Evolutionary conservation across 1,140 invertebrate species (phyloP).

Genomic region (Paraescarpia echinospica): DNA sequence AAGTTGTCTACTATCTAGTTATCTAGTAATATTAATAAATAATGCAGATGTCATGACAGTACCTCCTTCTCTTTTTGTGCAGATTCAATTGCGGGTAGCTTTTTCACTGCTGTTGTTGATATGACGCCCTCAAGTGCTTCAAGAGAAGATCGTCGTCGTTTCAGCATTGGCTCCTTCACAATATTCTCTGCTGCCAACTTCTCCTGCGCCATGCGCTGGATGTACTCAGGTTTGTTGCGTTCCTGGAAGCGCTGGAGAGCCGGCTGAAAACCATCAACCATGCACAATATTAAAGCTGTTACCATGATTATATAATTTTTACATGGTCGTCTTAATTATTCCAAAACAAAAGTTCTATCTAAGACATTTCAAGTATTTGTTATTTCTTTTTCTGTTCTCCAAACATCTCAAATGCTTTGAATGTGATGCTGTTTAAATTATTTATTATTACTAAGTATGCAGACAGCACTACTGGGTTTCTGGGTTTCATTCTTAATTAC

Average conservation of each 20-base stretch:
- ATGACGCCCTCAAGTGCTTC: slow-evolving; percentile 45
- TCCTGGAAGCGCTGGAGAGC: slow-evolving; percentile 51
- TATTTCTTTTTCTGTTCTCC: too few relatives aligned
- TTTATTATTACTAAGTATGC: too few relatives aligned
- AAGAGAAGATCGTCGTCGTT: slow-evolving; percentile 46
- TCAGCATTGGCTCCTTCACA: slow-evolving; percentile 36
- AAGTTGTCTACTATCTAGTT: not conserved
- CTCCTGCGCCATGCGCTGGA: slow-evolving; percentile 44
- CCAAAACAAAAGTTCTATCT: too few relatives aligned
- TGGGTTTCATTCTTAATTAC: too few relatives aligned
- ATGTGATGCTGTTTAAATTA: too few relatives aligned
- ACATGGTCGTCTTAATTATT: too few relatives aligned
- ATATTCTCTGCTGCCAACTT: slow-evolving; percentile 39
- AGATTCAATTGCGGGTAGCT: slow-evolving; percentile 39
- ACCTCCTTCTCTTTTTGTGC: not conserved
- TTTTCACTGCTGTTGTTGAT: slow-evolving; percentile 43
- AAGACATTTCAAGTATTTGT: too few relatives aligned
- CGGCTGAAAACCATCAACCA: slow-evolving; percentile 42
- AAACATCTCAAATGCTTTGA: too few relatives aligned
- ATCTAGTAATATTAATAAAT: not conserved
- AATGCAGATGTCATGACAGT: not conserved
- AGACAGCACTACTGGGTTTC: too few relatives aligned
- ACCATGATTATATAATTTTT: too few relatives aligned
- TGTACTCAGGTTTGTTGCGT: slow-evolving; percentile 48
- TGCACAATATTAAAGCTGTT: not conserved